These are phyloP conservation scores for Dipodomys spectabilis DNA, from an alignment of 2,113 vertebrate species.

Conservation along the genomic window DNA sequence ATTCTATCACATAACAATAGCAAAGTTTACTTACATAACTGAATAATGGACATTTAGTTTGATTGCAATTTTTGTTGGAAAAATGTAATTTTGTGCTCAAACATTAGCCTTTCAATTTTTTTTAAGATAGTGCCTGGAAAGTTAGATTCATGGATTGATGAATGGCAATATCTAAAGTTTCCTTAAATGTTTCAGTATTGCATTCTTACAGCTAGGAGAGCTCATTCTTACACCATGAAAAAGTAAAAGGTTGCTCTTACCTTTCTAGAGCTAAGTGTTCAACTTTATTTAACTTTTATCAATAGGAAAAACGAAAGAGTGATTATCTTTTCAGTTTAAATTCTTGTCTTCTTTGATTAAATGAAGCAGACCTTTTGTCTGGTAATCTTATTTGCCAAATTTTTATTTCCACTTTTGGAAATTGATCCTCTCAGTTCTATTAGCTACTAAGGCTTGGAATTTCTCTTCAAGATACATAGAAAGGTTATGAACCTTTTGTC, in stretches of 20 bases:
- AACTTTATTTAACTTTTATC: neutral
- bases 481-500: neutral
- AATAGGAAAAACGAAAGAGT: neutral
- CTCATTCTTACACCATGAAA: no score
- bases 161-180: neutral
- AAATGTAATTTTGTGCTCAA: neutral
- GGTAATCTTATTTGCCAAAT: neutral
- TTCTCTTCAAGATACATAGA: neutral
- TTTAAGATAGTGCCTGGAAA: neutral
- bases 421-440: neutral
- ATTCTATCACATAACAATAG: fast-evolving
- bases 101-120: neutral
- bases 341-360: constrained; percentile 22
- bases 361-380: neutral
- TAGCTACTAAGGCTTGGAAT: neutral
- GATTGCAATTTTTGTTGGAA: neutral
- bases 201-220: neutral
- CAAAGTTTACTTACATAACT: neutral
- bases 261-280: neutral
- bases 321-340: neutral
- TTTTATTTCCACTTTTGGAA: neutral
- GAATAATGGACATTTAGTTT: neutral
- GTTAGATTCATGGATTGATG: neutral
- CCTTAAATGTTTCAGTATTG: neutral
- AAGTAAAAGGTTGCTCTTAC: neutral